phyloP scores from a whole-genome alignment of 2,888 invertebrate species.

The Leptopilina syphax region DNA sequence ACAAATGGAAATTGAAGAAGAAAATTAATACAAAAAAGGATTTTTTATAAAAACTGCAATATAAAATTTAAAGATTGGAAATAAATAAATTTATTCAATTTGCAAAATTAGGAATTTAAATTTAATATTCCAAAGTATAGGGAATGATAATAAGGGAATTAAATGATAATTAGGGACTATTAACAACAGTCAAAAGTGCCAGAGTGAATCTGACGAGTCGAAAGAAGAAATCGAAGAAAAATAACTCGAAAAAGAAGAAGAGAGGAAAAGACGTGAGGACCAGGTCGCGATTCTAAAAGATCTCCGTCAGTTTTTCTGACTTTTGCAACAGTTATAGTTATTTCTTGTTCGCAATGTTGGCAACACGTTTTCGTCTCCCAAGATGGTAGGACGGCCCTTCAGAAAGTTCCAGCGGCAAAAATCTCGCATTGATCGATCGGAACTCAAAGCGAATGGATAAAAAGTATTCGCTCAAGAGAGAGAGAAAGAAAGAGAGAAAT shows the following conservation, averaged over 20 bases:
- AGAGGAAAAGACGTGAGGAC: constrained; percentile 31
- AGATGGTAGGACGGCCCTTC: constrained; percentile 69
- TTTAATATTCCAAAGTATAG: too few species aligned
- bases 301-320: constrained; percentile 61
- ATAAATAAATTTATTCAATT: too few species aligned
- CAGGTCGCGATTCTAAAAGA: constrained; percentile 47
- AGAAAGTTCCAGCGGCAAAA: constrained; percentile 65
- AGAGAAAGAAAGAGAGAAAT: constrained; percentile 34
- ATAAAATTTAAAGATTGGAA: too few species aligned
- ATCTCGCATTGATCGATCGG: constrained; percentile 73
- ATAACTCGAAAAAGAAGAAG: constrained; percentile 39
- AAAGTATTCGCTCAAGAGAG: constrained; percentile 40
- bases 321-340: constrained; percentile 68
- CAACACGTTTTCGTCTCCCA: constrained; percentile 72
- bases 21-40: too few species aligned
- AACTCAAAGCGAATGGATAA: constrained; percentile 55
- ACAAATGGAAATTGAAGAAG: too few species aligned
- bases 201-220: too few species aligned
- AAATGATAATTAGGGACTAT: too few species aligned
- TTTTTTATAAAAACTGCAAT: too few species aligned
- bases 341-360: constrained; percentile 72
- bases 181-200: too few species aligned
- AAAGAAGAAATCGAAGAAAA: constrained; percentile 41
- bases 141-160: too few species aligned
- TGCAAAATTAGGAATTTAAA: too few species aligned